These are phyloP conservation scores for Solea senegalensis DNA, from an alignment of 2,113 vertebrate species.

Conservation along the genomic window DNA sequence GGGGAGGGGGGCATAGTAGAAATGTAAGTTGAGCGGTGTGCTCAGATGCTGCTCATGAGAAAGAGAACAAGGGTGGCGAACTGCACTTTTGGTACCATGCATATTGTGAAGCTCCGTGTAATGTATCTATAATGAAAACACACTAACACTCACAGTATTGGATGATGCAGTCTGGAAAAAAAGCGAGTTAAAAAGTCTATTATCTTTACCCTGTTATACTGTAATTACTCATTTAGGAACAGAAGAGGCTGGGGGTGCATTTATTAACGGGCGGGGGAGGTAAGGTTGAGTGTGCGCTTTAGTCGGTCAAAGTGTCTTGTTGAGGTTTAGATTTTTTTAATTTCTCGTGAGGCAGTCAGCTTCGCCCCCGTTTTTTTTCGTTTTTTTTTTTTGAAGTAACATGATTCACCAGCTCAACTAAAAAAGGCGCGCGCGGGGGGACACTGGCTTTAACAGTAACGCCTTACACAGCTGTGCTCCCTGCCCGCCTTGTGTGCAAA, in stretches of 20 bases:
- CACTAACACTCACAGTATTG: conserved; percentile 79
- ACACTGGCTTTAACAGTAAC: conserved; percentile 75
- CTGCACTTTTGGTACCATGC: conserved; percentile 85
- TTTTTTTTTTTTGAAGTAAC: conserved; percentile 56
- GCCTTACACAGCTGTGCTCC: conserved; percentile 80
- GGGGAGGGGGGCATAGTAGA: conserved; percentile 40
- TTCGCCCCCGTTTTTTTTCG: conserved; percentile 39
- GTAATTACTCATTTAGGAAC: conserved; percentile 76
- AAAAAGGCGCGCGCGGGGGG: conserved; percentile 60
- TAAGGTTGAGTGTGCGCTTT: conserved; percentile 54
- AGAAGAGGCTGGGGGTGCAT: conserved; percentile 51
- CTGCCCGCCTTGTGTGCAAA: conserved; percentile 70
- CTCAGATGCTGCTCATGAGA: conserved; percentile 73
- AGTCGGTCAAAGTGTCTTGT: conserved; percentile 70
- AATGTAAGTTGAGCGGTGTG: conserved; percentile 70
- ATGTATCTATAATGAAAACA: conserved; percentile 77
- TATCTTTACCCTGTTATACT: conserved; percentile 73
- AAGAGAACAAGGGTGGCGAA: conserved; percentile 63
- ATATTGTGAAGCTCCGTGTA: conserved; percentile 78
- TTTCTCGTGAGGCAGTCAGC: conserved; percentile 69
- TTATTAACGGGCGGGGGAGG: conserved; percentile 34
- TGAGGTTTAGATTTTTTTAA: conserved; percentile 47
- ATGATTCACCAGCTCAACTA: conserved; percentile 82
- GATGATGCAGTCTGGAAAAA: conserved; percentile 75
- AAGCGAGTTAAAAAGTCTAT: conserved; percentile 65